Conservation (phyloP, 2,888 invertebrate genomes). For the Nephrotoma appendiculata region DNA sequence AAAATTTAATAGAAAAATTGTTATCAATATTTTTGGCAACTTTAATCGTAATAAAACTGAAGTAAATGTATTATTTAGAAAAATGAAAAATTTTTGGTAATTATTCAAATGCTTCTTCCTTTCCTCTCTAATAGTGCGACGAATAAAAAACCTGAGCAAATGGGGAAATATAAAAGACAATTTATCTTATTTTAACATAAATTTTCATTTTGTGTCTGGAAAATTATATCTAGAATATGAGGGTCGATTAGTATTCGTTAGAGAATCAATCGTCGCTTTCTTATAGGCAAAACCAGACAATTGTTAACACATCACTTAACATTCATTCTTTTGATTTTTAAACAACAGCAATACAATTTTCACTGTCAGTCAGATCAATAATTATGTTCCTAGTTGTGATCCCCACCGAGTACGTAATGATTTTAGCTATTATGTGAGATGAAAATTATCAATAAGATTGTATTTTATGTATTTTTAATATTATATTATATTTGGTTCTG, state of each 20-base stretch:
- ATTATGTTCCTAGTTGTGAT: not conserved
- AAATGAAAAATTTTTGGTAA: not conserved
- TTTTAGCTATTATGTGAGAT: not conserved
- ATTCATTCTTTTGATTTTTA: not conserved
- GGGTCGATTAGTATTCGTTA: not conserved
- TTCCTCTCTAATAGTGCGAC: not conserved
- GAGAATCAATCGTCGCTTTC: not conserved
- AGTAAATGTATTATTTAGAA: not conserved
- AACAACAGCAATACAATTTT: not conserved
- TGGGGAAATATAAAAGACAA: not conserved
- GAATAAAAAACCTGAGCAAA: not conserved
- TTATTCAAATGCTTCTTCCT: not conserved
- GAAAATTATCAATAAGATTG: not conserved
- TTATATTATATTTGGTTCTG: not conserved
- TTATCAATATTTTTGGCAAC: not conserved
- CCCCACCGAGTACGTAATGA: not conserved
- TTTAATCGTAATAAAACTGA: not conserved
- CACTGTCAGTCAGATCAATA: not conserved
- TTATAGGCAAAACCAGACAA: not conserved
- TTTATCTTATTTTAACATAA: not conserved
- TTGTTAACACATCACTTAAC: not conserved
- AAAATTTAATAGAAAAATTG: not conserved
- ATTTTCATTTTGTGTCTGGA: not conserved
- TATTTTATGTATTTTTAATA: not conserved
- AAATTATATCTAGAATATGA: not conserved